These are phyloP conservation scores for Eulithis prunata DNA, from an alignment of 2,888 invertebrate species.

Conservation along the genomic window DNA sequence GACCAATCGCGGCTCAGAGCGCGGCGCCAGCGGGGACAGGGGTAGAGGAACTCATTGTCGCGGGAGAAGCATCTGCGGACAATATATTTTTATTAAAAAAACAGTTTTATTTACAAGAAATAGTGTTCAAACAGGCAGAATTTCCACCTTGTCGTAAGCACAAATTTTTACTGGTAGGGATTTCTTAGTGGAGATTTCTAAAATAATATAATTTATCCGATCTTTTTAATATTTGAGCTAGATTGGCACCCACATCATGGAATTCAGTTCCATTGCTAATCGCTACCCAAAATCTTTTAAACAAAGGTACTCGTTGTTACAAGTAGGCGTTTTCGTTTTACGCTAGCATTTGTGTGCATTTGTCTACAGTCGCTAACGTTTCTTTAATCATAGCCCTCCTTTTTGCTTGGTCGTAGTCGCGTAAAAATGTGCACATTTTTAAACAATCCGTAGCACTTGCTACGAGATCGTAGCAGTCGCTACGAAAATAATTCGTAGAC, in stretches of 20 bases:
- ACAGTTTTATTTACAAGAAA: too few species aligned
- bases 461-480: not conserved
- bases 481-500: conserved; percentile 6
- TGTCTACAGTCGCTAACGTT: not conserved
- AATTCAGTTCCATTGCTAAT: too few species aligned
- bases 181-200: too few species aligned
- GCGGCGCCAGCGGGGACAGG: conserved; percentile 44
- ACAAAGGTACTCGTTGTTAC: too few species aligned
- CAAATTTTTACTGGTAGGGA: too few species aligned
- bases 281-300: too few species aligned
- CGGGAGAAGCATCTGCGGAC: conserved; percentile 56
- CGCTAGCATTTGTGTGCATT: not conserved
- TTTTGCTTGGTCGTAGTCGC: too few species aligned
- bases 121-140: too few species aligned
- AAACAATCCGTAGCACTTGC: conserved; percentile 2
- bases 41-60: conserved; percentile 56
- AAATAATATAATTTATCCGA: too few species aligned
- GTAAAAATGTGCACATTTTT: not conserved
- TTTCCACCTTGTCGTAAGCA: too few species aligned
- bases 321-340: not conserved
- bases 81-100: not conserved
- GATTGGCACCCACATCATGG: too few species aligned
- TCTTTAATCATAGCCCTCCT: not conserved
- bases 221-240: too few species aligned
- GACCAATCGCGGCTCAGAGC: conserved; percentile 32